Evolutionary conservation across 1,140 invertebrate genomes (phyloP).

Genomic region (Hetaerina americana): DNA sequence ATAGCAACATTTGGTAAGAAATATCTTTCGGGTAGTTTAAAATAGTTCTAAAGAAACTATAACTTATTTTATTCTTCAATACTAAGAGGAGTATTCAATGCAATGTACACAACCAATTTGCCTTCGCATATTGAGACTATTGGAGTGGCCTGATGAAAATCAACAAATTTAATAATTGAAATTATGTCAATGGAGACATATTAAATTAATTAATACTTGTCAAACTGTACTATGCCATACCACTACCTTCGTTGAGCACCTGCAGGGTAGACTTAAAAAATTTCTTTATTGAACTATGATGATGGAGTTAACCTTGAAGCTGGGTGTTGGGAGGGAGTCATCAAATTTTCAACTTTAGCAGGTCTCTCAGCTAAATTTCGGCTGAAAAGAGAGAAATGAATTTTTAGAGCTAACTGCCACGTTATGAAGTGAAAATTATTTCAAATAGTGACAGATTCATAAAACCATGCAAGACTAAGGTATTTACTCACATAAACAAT

Average conservation of each 20-base stretch:
- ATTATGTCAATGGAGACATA: no score
- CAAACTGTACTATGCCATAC: no score
- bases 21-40: no score
- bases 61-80: no score
- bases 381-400: not conserved
- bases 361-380: not conserved
- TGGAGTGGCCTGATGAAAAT: no score
- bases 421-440: not conserved
- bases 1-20: no score
- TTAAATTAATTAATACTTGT: no score
- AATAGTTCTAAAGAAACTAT: no score
- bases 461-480: not conserved
- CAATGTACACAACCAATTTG: no score
- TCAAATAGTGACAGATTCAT: not conserved
- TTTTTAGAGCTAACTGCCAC: not conserved
- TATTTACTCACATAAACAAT: not conserved
- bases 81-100: no score
- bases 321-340: not conserved
- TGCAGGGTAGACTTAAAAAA: not conserved
- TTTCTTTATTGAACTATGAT: not conserved
- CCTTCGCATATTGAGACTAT: no score
- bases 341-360: not conserved
- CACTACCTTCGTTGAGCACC: not conserved
- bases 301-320: not conserved
- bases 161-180: no score